These are phyloP conservation scores for Drosophila pseudotalamancana DNA, from an alignment of 2,888 invertebrate species.

Conservation along the genomic window DNA sequence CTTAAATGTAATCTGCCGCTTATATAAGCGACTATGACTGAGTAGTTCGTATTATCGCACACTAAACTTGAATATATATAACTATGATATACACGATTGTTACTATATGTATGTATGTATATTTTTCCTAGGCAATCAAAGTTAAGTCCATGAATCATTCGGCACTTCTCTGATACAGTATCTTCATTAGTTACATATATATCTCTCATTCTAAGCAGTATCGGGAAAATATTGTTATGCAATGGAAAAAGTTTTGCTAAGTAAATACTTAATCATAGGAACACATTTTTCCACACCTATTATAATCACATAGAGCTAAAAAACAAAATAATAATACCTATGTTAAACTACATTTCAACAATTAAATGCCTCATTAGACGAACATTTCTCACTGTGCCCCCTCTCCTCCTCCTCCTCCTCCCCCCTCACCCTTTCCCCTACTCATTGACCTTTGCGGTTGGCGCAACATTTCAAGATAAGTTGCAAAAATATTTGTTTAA, in stretches of 20 bases:
- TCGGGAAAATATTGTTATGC: no score
- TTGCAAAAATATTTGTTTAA: slow-evolving; percentile 73
- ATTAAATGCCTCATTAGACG: slow-evolving; percentile 44
- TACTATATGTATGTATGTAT: no score
- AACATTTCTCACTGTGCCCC: slow-evolving; percentile 18
- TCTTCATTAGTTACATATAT: not conserved
- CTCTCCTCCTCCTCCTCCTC: not conserved
- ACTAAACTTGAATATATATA: no score
- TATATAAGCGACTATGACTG: slow-evolving; percentile 13
- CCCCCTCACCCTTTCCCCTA: no score
- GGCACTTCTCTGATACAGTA: not conserved
- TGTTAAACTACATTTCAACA: slow-evolving; percentile 7
- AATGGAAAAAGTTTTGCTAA: no score
- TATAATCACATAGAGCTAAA: slow-evolving; percentile 18
- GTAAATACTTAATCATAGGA: not conserved
- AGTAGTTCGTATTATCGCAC: slow-evolving; percentile 8
- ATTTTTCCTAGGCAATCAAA: no score
- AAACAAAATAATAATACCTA: slow-evolving; percentile 15
- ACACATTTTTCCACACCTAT: not conserved
- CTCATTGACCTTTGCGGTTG: slow-evolving; percentile 57
- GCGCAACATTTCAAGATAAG: slow-evolving; percentile 69
- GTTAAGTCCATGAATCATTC: not conserved
- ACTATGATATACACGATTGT: no score
- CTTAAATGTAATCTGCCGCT: slow-evolving; percentile 26
- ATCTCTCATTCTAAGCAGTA: not conserved